A percentile compares a stretch with the other conserved stretches of the same genome.
Evolutionary conservation across 2,888 invertebrate genomes (phyloP).

Genomic region (Trissolcus brochymenae): DNA sequence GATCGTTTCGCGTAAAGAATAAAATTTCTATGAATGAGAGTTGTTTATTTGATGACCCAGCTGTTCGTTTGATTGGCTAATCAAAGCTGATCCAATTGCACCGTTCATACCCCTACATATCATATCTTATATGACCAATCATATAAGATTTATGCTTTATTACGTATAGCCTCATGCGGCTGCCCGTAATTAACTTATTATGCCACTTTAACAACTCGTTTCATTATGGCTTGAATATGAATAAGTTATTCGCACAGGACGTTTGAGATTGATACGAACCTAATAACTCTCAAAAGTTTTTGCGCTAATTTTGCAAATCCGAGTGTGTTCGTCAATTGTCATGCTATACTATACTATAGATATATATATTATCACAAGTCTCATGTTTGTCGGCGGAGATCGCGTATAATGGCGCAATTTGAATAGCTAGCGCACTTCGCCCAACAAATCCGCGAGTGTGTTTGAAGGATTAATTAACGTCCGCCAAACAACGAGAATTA

Average conservation of each 20-base stretch:
- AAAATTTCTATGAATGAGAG: not conserved
- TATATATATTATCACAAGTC: too few relatives aligned
- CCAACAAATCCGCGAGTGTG: conserved; percentile 29
- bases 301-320: too few relatives aligned
- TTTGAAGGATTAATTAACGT: conserved; percentile 49
- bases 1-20: too few relatives aligned
- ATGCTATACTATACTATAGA: too few relatives aligned
- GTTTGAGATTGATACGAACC: not conserved
- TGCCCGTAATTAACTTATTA: conserved; percentile 38
- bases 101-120: not conserved
- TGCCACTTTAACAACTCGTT: conserved; percentile 31
- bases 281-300: too few relatives aligned
- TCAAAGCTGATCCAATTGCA: conserved; percentile 28
- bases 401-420: conserved; percentile 30
- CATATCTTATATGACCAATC: conserved; percentile 26
- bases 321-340: too few relatives aligned
- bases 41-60: conserved; percentile 1
- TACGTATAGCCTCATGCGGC: not conserved
- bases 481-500: conserved; percentile 7
- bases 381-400: conserved; percentile 34
- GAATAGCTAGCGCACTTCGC: conserved; percentile 17
- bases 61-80: conserved; percentile 16
- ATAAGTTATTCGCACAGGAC: conserved; percentile 12
- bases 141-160: conserved; percentile 33
- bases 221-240: conserved; percentile 23